phyloP scores from a whole-genome alignment of 2,888 invertebrate genomes.

The Oscheius onirici region DNA sequence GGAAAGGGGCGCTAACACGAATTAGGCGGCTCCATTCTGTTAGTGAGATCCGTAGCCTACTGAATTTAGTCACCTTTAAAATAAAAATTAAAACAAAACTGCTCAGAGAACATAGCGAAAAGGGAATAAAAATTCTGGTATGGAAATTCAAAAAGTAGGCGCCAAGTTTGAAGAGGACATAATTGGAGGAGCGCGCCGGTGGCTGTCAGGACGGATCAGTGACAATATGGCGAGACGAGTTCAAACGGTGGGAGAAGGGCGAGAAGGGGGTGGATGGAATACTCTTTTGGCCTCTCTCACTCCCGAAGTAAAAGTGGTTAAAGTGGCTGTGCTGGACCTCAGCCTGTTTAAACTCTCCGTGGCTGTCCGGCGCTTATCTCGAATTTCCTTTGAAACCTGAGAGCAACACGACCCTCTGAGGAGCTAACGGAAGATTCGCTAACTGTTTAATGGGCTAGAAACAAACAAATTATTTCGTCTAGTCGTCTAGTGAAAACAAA shows the following conservation, averaged over 20 bases:
- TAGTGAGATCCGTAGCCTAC: no score
- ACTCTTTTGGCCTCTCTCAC: no score
- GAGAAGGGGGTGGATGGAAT: background rate
- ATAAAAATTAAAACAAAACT: no score
- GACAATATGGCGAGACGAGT: background rate
- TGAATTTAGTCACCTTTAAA: no score
- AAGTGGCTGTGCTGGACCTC: background rate
- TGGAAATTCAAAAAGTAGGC: background rate
- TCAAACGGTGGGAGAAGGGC: background rate
- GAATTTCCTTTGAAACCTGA: constrained; percentile 31
- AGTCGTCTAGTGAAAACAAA: no score
- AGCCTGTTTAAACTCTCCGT: constrained; percentile 15
- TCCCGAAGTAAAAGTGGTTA: no score
- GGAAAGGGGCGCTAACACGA: background rate
- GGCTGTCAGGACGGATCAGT: constrained; percentile 25
- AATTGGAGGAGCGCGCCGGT: constrained; percentile 17
- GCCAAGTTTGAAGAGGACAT: constrained; percentile 32
- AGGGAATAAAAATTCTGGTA: no score
- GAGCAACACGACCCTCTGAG: constrained; percentile 16
- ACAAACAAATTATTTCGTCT: no score
- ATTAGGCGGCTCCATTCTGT: background rate
- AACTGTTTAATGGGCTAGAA: constrained; percentile 13
- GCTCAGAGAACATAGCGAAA: no score
- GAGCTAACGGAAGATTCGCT: constrained; percentile 15
- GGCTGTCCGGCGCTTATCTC: constrained; percentile 31